Conservation (phyloP, 1,140 invertebrate species). For the Bacillus rossius region DNA sequence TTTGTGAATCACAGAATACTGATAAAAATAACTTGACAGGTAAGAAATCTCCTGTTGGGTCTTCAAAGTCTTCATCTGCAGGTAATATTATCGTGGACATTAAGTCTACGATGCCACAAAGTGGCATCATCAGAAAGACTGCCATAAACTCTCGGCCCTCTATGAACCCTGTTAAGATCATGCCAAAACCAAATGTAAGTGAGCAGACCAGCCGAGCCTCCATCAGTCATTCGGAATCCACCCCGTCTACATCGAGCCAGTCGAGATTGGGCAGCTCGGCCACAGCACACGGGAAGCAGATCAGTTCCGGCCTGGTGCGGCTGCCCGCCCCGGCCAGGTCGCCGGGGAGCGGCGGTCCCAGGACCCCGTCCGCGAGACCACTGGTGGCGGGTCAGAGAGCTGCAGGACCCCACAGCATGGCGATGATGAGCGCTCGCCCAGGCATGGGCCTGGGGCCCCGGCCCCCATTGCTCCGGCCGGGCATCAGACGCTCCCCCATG, state of each 20-base stretch:
- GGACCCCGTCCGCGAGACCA: neutral
- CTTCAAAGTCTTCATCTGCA: conserved; percentile 35
- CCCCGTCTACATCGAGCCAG: no score
- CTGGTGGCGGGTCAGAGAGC: neutral
- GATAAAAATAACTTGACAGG: conserved; percentile 37
- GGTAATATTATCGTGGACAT: no score
- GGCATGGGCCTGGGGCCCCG: conserved; percentile 29
- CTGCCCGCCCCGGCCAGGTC: neutral
- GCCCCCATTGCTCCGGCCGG: conserved; percentile 31
- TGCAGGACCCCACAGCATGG: neutral
- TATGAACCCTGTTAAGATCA: neutral
- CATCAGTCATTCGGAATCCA: no score
- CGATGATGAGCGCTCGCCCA: conserved; percentile 27
- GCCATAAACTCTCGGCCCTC: neutral
- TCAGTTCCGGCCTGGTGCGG: neutral
- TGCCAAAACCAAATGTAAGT: neutral
- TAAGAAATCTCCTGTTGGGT: conserved; percentile 41
- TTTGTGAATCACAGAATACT: conserved; percentile 21
- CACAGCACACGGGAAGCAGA: no score
- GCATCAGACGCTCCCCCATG: conserved; percentile 9
- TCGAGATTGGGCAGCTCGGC: no score
- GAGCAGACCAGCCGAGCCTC: no score
- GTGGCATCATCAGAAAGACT: conserved; percentile 5
- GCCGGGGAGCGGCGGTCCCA: neutral
- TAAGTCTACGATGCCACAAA: neutral